Conservation (phyloP, 2,797 vertebrate genomes). For the Oophaga sylvatica region DNA sequence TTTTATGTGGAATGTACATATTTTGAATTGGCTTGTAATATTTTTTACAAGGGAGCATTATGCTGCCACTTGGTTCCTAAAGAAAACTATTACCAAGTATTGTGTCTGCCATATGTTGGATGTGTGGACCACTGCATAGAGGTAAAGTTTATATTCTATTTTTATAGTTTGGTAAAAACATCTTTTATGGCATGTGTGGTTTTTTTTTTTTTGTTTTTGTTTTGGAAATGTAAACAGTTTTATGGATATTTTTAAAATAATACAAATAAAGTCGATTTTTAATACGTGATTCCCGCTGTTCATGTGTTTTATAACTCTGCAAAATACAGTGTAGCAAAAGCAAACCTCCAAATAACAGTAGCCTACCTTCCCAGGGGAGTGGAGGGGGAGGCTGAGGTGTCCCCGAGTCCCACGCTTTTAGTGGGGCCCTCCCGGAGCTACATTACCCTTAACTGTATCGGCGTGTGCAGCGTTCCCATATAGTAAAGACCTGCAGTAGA, state of each 20-base stretch:
- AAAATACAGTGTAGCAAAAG: neutral
- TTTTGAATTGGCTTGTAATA: constrained; percentile 1
- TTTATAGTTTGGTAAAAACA: constrained; percentile 31
- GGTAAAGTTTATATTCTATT: constrained; percentile 20
- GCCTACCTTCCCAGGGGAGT: too few species aligned
- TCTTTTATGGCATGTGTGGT: constrained; percentile 33
- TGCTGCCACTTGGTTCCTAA: neutral
- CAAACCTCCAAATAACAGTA: too few species aligned
- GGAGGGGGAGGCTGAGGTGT: too few species aligned
- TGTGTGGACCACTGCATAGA: constrained; percentile 34
- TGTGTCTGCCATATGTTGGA: neutral
- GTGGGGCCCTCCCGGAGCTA: too few species aligned
- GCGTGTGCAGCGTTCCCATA: too few species aligned
- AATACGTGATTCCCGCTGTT: neutral
- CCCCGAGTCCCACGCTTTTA: too few species aligned
- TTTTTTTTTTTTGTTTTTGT: neutral
- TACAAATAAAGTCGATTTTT: constrained; percentile 24
- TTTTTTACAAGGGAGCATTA: neutral
- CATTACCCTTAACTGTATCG: too few species aligned
- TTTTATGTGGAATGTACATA: constrained; percentile 22
- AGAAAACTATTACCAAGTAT: neutral
- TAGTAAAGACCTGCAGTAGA: too few species aligned
- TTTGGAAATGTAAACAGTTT: constrained; percentile 25
- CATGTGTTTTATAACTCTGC: neutral
- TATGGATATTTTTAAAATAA: constrained; percentile 36